Evolutionary conservation across 2,888 invertebrate species (phyloP), one percentile per base, ranked within the genome.

Genomic region (Orgyia antiqua): DNA sequence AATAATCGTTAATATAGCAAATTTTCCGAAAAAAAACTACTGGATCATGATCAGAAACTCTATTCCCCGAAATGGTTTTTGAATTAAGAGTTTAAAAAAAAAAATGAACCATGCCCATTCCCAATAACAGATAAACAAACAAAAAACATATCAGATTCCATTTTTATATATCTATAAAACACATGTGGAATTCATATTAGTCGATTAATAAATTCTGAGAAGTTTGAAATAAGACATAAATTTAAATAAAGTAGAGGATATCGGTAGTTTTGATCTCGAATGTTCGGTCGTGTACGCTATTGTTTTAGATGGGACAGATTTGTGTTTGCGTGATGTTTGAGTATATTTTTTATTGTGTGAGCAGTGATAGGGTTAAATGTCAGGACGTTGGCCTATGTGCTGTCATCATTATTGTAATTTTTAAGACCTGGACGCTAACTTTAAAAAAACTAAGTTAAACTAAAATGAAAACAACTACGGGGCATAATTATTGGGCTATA

Each of bases 171-270:
- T 58, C 45, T 41, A 55, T 64, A 58, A 68, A 71, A 68, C 82
- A 69, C 71, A 58, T 60, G 59, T 73, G 61, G 84, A 79, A 84
- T 86, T 76, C 83, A 78, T 78, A 84, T 80, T 76, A 77, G 74
- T 64, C 78, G 79, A 83, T 84, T 83, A 82, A 79, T 83, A 79
- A 79, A 79, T 84, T 83, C 86, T 48, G 41, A 68, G 86, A 84
- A 86, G 55, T 65, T 58, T 61, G 35, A 45, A 83, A 76, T 84
- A 79, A 84, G 83, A 86, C 80, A 84, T 84, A 84, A 83, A 84
- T 86, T 83, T 78, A 70, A 71, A 74, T 79, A 78, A 78, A 77
- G 79, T 77, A 74, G 63, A 68, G 70, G 68, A 73, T 74, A 82
- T 80, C 79, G 56, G 49, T 32, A 26, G 46, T 60, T 59, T 55